phyloP scores from a whole-genome alignment of 1,140 invertebrate genomes.

The Tetramorium parvispinum region DNA sequence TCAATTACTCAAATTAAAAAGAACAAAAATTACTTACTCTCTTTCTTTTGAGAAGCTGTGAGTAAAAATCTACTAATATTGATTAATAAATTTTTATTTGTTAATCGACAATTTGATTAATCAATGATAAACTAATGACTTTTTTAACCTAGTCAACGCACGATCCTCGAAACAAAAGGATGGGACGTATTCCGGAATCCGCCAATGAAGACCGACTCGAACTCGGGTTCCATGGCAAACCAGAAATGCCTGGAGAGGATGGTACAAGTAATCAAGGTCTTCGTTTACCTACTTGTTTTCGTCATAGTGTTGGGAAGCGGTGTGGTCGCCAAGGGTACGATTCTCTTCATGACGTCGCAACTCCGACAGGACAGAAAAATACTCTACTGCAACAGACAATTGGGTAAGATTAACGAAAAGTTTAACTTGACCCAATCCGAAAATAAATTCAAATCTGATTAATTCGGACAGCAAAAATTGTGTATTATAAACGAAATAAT shows the following conservation, averaged over 20 bases:
- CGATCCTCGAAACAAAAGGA: conserved; percentile 94
- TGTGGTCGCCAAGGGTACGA: conserved; percentile 93
- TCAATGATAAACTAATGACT: neutral
- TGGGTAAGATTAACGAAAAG: conserved; percentile 87
- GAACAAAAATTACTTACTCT: neutral
- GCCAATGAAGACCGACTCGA: conserved; percentile 94
- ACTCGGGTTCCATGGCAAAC: conserved; percentile 95
- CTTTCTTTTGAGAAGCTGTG: neutral
- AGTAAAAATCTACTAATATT: neutral
- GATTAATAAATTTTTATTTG: neutral
- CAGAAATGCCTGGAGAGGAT: conserved; percentile 94
- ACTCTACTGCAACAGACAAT: conserved; percentile 93
- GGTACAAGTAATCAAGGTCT: conserved; percentile 93
- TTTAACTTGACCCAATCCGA: neutral
- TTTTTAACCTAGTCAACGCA: conserved; percentile 89
- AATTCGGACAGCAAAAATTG: neutral
- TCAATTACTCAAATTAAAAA: neutral
- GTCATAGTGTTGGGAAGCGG: conserved; percentile 93
- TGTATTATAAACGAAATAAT: neutral
- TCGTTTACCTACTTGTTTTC: conserved; percentile 94
- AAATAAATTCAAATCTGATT: neutral
- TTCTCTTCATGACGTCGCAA: conserved; percentile 97
- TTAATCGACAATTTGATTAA: neutral
- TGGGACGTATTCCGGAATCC: conserved; percentile 98
- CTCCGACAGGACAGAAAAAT: conserved; percentile 91